Evolutionary conservation across 2,888 invertebrate species (phyloP), one percentile per base, ranked within the genome.

Genomic region (Dasypogon diadema): DNA sequence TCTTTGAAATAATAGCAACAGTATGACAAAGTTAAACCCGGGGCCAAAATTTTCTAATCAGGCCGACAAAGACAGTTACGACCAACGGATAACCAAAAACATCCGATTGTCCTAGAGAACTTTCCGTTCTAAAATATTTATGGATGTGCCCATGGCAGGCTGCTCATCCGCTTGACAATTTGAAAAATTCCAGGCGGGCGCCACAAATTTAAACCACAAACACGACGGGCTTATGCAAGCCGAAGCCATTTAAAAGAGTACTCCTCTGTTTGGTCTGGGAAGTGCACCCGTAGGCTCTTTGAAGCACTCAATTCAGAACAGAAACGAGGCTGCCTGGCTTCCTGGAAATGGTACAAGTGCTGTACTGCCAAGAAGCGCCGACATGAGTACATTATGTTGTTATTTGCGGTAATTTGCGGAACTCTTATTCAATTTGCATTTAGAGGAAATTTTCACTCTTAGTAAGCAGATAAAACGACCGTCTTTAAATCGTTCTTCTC

Each of bases 341-440:
- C 30, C 30, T 8, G 42, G 42, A 42, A 42, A 42, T 42, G 42
- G 42, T 1, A 42, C 42, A 3, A 8, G 18, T 1, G 34, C 30
- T 30, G 34, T 30, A 30, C 30, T 8, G 30, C 4, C 8, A 30
- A 30, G 30, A 12, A 56, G 18, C 2, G 34, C 30, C 14, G 34
- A 3, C 58, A 34, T 30, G 26, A 30, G 21, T 60, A 60, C 6
- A 4, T 21, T 30, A 21, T 37, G 18, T 26, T 21, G 30, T 18
- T 37, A 5, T 12, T 37, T 21, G 0, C 34, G 16, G 18, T 37
- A 37, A 60, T 34, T 42, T 37, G 21, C 37, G 22, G 37, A 60
- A 42, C 42, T 60, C 58, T 58, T 34, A 58, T 58, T 58, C 37
- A 60, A 60, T 42, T 60, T 37, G 22, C 37, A 60, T 18, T 60